These are phyloP conservation scores for Glareola pratincola DNA, from an alignment of 2,113 vertebrate genomes.

Conservation along the genomic window DNA sequence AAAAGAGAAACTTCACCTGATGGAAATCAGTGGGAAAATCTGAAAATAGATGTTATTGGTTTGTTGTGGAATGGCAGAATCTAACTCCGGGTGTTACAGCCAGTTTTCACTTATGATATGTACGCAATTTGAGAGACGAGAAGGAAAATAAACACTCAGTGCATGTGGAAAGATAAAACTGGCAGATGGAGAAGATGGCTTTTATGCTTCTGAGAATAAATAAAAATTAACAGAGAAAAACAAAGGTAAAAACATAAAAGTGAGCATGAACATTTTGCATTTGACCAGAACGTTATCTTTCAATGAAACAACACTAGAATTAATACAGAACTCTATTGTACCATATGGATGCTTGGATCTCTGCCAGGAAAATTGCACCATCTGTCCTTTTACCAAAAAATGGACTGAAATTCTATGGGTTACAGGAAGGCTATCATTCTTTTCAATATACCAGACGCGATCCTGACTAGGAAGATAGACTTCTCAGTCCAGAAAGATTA, in stretches of 20 bases:
- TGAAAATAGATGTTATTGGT: not conserved
- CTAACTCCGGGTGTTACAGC: not conserved
- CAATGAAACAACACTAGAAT: slow-evolving; percentile 26
- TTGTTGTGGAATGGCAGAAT: not conserved
- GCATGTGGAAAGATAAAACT: not conserved
- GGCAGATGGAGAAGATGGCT: slow-evolving; percentile 3
- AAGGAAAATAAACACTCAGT: not conserved
- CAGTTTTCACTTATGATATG: not conserved
- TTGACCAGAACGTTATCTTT: not conserved
- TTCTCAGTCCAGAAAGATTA: not conserved
- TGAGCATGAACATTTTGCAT: not conserved
- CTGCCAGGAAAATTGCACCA: slow-evolving; percentile 2
- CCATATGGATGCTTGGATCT: not conserved
- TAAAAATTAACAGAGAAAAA: slow-evolving; percentile 31
- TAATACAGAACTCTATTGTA: not conserved
- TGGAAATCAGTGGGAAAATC: not conserved
- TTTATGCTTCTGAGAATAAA: slow-evolving; percentile 25
- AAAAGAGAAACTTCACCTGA: not conserved
- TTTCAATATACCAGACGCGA: not conserved
- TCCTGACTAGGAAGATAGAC: not conserved
- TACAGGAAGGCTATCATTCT: not conserved
- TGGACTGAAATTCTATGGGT: not conserved
- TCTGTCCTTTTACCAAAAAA: not conserved
- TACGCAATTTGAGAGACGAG: not conserved
- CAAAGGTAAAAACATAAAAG: slow-evolving; percentile 11